Evolutionary conservation across 2,797 vertebrate genomes (phyloP).

Genomic region (Leptoclinus maculatus): DNA sequence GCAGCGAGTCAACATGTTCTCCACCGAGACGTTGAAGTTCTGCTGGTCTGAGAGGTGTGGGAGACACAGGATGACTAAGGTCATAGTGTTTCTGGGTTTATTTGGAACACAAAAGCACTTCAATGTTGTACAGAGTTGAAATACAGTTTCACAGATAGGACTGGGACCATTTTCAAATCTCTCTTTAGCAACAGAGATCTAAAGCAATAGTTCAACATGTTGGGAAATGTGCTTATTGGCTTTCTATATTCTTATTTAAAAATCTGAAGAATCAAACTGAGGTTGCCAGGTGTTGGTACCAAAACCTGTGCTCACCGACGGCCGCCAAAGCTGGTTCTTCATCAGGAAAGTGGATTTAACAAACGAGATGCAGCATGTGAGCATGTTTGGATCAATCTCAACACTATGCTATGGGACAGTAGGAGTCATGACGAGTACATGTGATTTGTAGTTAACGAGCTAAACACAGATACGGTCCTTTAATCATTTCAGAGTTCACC

Average conservation of each 20-base stretch:
- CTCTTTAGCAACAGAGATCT: neutral
- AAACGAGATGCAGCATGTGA: no score
- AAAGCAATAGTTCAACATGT: neutral
- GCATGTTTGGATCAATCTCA: neutral
- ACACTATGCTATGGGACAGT: neutral
- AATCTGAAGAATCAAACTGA: neutral
- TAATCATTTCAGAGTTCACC: neutral
- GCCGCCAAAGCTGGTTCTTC: neutral
- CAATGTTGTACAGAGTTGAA: neutral
- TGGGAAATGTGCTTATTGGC: neutral
- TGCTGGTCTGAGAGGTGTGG: constrained; percentile 88
- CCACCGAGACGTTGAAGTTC: constrained; percentile 94
- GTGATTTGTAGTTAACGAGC: neutral
- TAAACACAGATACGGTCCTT: neutral
- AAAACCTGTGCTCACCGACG: neutral
- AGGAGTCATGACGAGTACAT: neutral
- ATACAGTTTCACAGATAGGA: neutral
- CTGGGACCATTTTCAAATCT: neutral
- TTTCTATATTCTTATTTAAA: neutral
- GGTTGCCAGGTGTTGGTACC: neutral
- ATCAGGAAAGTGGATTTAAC: neutral
- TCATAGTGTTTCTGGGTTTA: neutral
- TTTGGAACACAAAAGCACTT: neutral
- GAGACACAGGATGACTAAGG: neutral
- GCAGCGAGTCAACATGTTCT: constrained; percentile 92